These are phyloP conservation scores for Etheostoma spectabile DNA, from an alignment of 2,113 vertebrate genomes.

Conservation along the genomic window DNA sequence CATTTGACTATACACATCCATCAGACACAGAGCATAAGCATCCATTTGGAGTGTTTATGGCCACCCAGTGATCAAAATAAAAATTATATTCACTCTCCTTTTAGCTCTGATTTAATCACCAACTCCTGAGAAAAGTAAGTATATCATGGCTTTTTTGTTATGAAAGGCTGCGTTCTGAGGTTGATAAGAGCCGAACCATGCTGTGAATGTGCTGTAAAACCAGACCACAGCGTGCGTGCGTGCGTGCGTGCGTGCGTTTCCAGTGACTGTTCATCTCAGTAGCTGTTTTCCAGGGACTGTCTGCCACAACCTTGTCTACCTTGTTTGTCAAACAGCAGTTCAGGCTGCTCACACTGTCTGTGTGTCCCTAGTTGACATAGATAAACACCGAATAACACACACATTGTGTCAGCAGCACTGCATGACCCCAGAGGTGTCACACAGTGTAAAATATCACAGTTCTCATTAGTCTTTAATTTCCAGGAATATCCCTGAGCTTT, in stretches of 20 bases:
- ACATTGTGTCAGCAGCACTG: constrained; percentile 56
- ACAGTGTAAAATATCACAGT: constrained; percentile 62
- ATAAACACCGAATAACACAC: constrained; percentile 55
- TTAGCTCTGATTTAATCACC: neutral
- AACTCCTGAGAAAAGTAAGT: neutral
- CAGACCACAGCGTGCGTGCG: neutral
- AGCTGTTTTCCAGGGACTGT: constrained; percentile 70
- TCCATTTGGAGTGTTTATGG: neutral
- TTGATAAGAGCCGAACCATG: neutral
- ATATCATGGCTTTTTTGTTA: neutral
- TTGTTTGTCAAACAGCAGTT: constrained; percentile 79
- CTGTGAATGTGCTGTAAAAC: neutral
- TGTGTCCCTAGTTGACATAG: constrained; percentile 58
- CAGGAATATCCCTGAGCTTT: constrained; percentile 58
- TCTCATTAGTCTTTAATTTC: constrained; percentile 56
- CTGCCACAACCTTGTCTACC: constrained; percentile 68
- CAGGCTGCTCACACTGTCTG: constrained; percentile 63
- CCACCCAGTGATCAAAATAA: neutral
- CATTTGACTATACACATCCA: neutral
- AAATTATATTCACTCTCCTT: too few species aligned
- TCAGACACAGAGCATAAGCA: neutral
- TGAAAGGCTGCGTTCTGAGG: neutral
- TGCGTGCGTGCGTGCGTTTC: constrained; percentile 27
- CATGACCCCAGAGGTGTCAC: constrained; percentile 63
- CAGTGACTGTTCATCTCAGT: constrained; percentile 56